Percentiles rank a stretch among this genome's conserved stretches.
Conservation (phyloP, 2,888 invertebrate genomes). For the Helobdella robusta region DNA sequence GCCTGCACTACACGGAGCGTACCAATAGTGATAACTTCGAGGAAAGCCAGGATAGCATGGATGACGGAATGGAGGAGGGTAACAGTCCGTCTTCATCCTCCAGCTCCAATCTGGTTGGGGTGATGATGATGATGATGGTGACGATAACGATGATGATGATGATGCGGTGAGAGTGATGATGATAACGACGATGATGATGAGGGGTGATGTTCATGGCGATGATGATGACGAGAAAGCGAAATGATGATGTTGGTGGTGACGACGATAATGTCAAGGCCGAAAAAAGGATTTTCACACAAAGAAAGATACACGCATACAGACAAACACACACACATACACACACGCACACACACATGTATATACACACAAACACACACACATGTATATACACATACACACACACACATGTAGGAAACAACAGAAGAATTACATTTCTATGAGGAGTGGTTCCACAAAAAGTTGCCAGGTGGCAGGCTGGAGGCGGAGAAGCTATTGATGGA, state of each 20-base stretch:
- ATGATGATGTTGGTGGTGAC: no score
- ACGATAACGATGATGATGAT: conserved; percentile 58
- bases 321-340: no score
- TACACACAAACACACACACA: no score
- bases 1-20: conserved; percentile 75
- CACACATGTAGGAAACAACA: no score
- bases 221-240: no score
- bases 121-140: conserved; percentile 15
- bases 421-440: conserved; percentile 52
- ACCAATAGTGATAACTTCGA: conserved; percentile 54
- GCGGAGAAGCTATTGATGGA: conserved; percentile 60
- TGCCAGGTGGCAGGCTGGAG: conserved; percentile 63
- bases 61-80: conserved; percentile 45
- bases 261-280: not conserved
- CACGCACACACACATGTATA: no score
- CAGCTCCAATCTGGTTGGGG: no score
- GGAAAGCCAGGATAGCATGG: conserved; percentile 43
- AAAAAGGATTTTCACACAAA: not conserved
- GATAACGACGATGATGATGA: no score
- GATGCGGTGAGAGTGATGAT: no score
- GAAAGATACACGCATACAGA: not conserved
- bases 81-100: not conserved
- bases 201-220: no score
- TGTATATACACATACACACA: no score
- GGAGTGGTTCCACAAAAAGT: conserved; percentile 83